Base-by-base conservation (phyloP, 2,797 vertebrate genomes). In the Hoplostethus atlanticus region DNA sequence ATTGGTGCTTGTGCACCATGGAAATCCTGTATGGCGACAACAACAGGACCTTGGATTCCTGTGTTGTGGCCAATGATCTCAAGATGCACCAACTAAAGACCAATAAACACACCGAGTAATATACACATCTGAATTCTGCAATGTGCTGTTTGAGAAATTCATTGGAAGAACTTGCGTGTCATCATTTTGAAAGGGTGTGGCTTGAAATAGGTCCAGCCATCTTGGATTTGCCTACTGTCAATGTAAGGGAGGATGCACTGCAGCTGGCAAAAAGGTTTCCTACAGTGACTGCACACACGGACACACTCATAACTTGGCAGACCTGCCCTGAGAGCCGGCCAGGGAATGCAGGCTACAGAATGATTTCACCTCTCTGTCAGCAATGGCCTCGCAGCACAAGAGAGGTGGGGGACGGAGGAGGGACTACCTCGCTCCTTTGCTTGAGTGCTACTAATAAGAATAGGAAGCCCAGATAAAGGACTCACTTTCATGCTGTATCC, bases 381-480 rank as follows among this genome's bases (percentile, higher is more conserved):
- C 60, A 68, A 73, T 5, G 2, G 17, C 61, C 61, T 70, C 68
- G 69, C 73, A 78, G 68, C 79, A 16, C 44, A 30, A 48, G 76
- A 68, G 71, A 76, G 68, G 72, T 75, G 44, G 68, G 25, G 68
- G 65, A 57, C 69, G 72, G 68, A 76, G 61, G 73, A 64, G 66
- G 54, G 53, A 59, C 59, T 55, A 70, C 77, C 71, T 16, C 80
- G 68, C 55, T 83, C 73, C 57, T 80, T 79, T 82, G 79, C 74
- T 61, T 78, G 80, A 88, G 80, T 80, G 81, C 76, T 62, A 58
- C 85, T 92, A 91, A 92, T 89, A 87, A 90, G 84, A 90, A 84
- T 76, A 87, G 90, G 90, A 94, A 91, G 58, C 80, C 62, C 63
- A 72, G 79, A 91, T 88, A 87, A 91, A 90, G 80, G 83, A 60